These are phyloP conservation scores for Pachydiplax longipennis DNA, from an alignment of 2,888 invertebrate genomes.

Conservation along the genomic window DNA sequence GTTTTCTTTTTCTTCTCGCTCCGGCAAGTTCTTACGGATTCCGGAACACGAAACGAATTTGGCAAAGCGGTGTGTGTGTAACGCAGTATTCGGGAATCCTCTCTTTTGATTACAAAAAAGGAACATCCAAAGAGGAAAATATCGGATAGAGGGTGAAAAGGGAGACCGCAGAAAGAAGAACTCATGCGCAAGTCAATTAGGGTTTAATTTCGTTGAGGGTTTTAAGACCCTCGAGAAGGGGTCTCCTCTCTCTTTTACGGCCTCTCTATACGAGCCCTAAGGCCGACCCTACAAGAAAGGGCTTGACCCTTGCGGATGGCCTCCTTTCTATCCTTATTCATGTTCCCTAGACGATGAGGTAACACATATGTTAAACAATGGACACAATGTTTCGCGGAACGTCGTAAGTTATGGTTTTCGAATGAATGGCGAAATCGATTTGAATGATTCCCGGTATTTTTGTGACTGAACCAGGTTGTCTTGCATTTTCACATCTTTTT, in stretches of 20 bases:
- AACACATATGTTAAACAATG: too few relatives aligned
- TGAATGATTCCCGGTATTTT: too few relatives aligned
- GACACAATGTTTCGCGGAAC: too few relatives aligned
- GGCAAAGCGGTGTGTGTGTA: background rate
- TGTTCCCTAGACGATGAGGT: too few relatives aligned
- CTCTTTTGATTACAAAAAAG: background rate
- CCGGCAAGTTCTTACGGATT: background rate
- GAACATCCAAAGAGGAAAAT: background rate
- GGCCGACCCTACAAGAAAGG: too few relatives aligned
- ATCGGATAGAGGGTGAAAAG: background rate
- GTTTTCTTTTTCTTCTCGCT: background rate
- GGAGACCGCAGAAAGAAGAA: background rate
- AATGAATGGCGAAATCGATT: too few relatives aligned
- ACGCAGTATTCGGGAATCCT: background rate
- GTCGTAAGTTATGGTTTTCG: too few relatives aligned
- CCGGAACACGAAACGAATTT: background rate
- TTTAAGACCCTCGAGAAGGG: background rate
- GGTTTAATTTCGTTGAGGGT: background rate
- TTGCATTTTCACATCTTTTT: too few relatives aligned
- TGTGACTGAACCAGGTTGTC: too few relatives aligned
- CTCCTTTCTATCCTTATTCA: too few relatives aligned
- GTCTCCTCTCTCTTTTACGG: background rate
- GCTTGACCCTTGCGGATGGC: too few relatives aligned
- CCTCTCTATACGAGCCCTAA: background rate
- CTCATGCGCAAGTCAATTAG: background rate